A percentile compares a stretch with the other conserved stretches of the same genome.
Conservation (phyloP, 2,113 vertebrate species). For the Anarhynchus alexandrinus region DNA sequence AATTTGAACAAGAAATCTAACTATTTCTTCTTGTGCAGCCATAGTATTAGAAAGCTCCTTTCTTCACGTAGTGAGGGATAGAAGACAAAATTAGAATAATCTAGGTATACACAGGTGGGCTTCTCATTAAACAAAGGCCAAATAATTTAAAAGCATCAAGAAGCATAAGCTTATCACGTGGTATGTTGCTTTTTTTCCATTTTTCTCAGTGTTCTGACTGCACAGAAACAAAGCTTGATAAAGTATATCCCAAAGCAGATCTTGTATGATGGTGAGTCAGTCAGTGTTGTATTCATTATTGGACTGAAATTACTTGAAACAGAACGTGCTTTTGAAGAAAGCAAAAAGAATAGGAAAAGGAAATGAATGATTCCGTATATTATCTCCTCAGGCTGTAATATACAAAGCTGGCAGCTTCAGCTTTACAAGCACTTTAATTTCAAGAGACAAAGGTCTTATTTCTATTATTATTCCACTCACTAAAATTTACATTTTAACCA, state of each 20-base stretch:
- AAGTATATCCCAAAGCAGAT: slow-evolving; percentile 59
- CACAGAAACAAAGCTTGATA: slow-evolving; percentile 20
- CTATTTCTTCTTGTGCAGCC: neutral
- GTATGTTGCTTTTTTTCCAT: neutral
- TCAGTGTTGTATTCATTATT: slow-evolving; percentile 66
- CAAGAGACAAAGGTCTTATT: slow-evolving; percentile 69
- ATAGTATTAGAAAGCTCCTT: neutral
- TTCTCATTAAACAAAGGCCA: neutral
- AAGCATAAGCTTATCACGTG: neutral
- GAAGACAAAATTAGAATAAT: neutral
- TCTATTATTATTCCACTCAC: slow-evolving; percentile 61
- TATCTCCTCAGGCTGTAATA: slow-evolving; percentile 65
- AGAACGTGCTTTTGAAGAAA: slow-evolving; percentile 60
- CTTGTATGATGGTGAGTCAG: slow-evolving; percentile 35
- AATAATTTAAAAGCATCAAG: neutral
- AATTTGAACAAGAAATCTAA: neutral
- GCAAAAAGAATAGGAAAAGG: slow-evolving; percentile 58
- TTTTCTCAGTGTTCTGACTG: neutral
- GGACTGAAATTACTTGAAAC: slow-evolving; percentile 63
- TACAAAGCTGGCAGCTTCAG: slow-evolving; percentile 56
- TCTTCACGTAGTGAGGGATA: neutral
- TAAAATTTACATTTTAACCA: slow-evolving; percentile 64
- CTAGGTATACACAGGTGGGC: neutral
- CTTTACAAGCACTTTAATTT: slow-evolving; percentile 71
- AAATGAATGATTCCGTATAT: slow-evolving; percentile 71